Evolutionary conservation across 2,888 invertebrate genomes (phyloP), one percentile per base, ranked within the genome.

Genomic region (Linnaemya vulpina): DNA sequence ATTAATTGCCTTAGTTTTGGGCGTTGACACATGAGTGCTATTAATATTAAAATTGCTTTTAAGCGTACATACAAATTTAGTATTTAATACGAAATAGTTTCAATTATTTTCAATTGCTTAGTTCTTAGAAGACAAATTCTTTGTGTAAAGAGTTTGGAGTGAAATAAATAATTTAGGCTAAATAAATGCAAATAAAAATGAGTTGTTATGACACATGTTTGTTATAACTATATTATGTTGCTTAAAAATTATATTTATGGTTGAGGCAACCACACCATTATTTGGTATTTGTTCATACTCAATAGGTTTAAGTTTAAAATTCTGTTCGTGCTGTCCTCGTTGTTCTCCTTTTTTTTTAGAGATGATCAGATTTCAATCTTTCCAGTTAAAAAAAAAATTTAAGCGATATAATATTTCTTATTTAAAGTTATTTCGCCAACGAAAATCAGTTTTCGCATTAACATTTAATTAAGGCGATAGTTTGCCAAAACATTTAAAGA

Each of bases 1-100:
- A 58, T 76, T 76, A 76, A 67, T 76, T 76, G 76, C 58, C 58
- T 76, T 58, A 76, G 76, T 76, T 67, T 58, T 67, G 76, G 76
- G 76, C 67, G 76, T 76, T 58, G 76, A 76, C 76, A 58, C 58
- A 67, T 49, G 76, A 76, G 67, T 58, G 46, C 49, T 46, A 67
- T 76, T 67, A 58, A 46, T 46, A 76, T 65, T 43, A 43, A 65
- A 76, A 55, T 65, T 40, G 30, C 43, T 76, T 20, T 35, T 40
- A 51, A 2, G 30, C 2, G 30, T 30, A 30, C 30, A 30, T 30
- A 5, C 8, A 7, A 38, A 7, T 9, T 10, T 8, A 9, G n/a
- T n/a, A n/a, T n/a, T n/a, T 40, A 51, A 3, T 13, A 35, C 30
- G n/a, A 65, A 53, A 43, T 53, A 10, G 17, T 53, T 53, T 65